Conservation (phyloP, 2,113 vertebrate species). For the Macrotus californicus region DNA sequence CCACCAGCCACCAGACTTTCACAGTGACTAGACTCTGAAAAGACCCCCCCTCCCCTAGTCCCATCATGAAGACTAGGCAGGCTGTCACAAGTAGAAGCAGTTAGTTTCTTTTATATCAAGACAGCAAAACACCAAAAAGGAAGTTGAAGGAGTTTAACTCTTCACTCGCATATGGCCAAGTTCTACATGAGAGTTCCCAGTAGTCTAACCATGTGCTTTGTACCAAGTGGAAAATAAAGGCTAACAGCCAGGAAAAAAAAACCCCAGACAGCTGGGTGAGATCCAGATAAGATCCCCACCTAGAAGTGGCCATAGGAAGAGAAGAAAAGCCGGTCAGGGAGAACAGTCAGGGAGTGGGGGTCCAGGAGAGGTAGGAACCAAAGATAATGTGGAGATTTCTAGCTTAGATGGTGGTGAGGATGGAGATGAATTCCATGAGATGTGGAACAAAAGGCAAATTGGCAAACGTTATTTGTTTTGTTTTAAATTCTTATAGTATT, state of each 20-base stretch:
- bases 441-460: not conserved
- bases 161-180: not conserved
- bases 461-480: not conserved
- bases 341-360: not conserved
- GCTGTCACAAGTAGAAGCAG: conserved; percentile 36
- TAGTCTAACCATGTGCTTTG: not conserved
- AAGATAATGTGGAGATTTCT: not conserved
- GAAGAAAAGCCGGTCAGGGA: not conserved
- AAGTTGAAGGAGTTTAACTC: no score
- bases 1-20: not conserved
- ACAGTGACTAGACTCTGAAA: conserved; percentile 58
- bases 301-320: not conserved
- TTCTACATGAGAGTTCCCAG: not conserved
- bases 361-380: not conserved
- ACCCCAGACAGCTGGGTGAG: not conserved
- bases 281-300: not conserved
- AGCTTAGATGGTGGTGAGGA: not conserved
- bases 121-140: not conserved
- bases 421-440: not conserved
- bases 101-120: not conserved
- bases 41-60: not conserved
- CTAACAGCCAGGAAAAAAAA: not conserved
- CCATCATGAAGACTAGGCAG: conserved; percentile 51
- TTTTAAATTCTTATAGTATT: not conserved
- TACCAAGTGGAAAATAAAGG: not conserved